A percentile compares a stretch with the other conserved stretches of the same genome.
Conservation (phyloP, 1,140 invertebrate genomes). For the Leptinotarsa undecemlineata region DNA sequence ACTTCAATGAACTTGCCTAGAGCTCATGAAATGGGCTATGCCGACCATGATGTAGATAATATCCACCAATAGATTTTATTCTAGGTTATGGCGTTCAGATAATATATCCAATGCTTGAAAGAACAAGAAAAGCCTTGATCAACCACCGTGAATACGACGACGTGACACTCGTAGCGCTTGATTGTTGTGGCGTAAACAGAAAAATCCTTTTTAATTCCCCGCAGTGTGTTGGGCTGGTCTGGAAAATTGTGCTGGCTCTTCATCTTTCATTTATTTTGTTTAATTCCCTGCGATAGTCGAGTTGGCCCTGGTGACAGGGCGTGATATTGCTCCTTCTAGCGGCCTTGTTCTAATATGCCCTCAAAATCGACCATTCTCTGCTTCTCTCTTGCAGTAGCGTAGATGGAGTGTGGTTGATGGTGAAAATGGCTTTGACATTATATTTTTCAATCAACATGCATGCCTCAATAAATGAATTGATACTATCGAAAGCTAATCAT, state of each 20-base stretch:
- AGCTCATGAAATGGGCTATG: too few species aligned
- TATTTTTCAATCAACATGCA: too few species aligned
- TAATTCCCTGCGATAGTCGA: slow-evolving; percentile 2
- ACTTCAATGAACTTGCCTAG: too few species aligned
- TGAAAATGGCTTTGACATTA: too few species aligned
- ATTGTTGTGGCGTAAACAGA: background rate
- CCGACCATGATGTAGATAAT: too few species aligned
- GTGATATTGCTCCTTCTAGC: slow-evolving; percentile 7
- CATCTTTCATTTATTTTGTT: slow-evolving; percentile 8
- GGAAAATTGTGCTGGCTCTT: background rate
- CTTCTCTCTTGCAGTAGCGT: background rate
- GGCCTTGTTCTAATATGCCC: background rate
- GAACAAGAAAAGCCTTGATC: background rate
- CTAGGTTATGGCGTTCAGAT: too few species aligned
- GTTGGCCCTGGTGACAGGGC: slow-evolving; percentile 1
- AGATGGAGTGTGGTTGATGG: too few species aligned
- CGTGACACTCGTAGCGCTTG: background rate
- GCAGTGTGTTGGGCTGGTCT: background rate
- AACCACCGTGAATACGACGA: background rate
- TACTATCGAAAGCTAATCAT: too few species aligned
- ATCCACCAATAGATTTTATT: too few species aligned
- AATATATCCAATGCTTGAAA: background rate
- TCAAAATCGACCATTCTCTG: background rate
- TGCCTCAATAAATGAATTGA: too few species aligned
- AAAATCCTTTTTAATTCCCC: slow-evolving; percentile 6